Evolutionary conservation across 2,888 invertebrate genomes (phyloP).

Genomic region (Horisme vitalbata): DNA sequence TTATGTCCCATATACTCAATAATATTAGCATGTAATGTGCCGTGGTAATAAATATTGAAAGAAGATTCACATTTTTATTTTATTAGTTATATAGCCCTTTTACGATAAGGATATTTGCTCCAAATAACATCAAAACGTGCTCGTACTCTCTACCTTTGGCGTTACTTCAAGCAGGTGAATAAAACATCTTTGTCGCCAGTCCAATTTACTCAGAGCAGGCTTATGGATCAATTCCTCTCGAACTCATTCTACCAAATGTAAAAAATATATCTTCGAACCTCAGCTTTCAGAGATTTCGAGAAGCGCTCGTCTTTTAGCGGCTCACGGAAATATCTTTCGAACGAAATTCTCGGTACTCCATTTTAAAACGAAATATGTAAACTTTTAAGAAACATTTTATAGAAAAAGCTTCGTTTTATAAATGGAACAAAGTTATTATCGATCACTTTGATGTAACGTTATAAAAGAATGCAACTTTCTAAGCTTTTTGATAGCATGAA

Average conservation of each 20-base stretch:
- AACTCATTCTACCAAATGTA: conserved; percentile 37
- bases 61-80: too few species aligned
- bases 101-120: too few species aligned
- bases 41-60: too few species aligned
- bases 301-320: conserved; percentile 30
- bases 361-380: conserved; percentile 25
- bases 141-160: too few species aligned
- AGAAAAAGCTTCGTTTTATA: conserved; percentile 18
- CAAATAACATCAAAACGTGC: too few species aligned
- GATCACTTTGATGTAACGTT: too few species aligned
- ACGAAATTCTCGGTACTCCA: conserved; percentile 28
- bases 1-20: too few species aligned
- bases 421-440: too few species aligned
- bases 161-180: conserved; percentile 3
- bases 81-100: too few species aligned
- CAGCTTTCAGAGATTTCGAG: conserved; percentile 36
- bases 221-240: conserved; percentile 27
- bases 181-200: conserved; percentile 7
- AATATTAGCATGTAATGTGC: too few species aligned
- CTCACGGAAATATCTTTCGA: conserved; percentile 30
- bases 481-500: conserved; percentile 34
- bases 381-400: conserved; percentile 14
- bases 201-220: conserved; percentile 12
- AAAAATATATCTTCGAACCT: conserved; percentile 36
- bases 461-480: conserved; percentile 18